These are phyloP conservation scores for Grallaria varia DNA, from an alignment of 2,113 vertebrate genomes.

Conservation along the genomic window DNA sequence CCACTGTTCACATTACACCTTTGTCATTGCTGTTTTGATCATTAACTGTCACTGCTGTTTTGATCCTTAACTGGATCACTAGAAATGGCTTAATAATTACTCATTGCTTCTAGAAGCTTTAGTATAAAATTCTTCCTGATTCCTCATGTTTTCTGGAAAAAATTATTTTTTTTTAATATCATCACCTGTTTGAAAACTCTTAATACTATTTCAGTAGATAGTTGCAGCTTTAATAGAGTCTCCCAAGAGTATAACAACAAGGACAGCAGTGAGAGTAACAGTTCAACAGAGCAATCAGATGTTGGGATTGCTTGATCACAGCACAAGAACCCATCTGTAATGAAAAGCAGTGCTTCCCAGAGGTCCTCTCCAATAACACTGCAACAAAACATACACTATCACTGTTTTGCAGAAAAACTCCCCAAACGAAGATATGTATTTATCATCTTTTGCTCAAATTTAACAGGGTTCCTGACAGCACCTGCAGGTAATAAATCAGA, in stretches of 20 bases:
- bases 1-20: constrained; percentile 25
- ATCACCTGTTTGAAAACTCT: background rate
- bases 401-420: background rate
- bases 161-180: background rate
- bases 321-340: background rate
- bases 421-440: background rate
- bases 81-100: constrained; percentile 45
- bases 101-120: background rate
- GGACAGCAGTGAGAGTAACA: background rate
- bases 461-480: background rate
- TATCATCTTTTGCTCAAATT: background rate
- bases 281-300: background rate
- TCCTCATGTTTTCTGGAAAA: background rate
- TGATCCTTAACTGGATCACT: constrained; percentile 56
- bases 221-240: background rate
- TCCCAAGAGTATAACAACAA: background rate
- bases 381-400: background rate
- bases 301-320: background rate
- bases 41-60: constrained; percentile 23
- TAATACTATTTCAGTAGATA: background rate
- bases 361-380: background rate
- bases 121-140: background rate
- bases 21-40: constrained; percentile 42
- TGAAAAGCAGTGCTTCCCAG: background rate
- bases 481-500: background rate